Evolutionary conservation across 2,797 vertebrate species (phyloP), one percentile per base, ranked within the genome.

Genomic region (Lophius americanus): DNA sequence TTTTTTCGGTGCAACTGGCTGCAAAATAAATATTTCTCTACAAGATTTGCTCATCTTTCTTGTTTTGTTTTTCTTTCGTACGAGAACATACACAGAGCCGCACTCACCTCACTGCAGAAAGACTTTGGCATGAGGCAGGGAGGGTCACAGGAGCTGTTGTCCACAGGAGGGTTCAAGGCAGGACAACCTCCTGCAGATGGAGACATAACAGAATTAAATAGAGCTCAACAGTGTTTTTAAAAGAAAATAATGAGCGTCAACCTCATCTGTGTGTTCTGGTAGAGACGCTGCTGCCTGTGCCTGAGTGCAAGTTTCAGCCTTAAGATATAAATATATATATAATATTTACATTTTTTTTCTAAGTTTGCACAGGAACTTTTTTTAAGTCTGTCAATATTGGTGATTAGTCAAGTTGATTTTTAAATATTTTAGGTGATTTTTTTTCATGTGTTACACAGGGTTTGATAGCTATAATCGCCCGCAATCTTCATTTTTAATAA

Each of bases 91-190:
- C 23, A 49, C 41, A 53, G 69, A 62, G 62, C 9, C 3, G 51
- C 84, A 88, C 92, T 89, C 92, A 98, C 98, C 96, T 98, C 95
- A 2, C 93, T 95, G 88, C 98, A 99, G 89, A 95, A 95, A 9
- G 97, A 94, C 61, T 95, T 95, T n/a, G 93, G 93, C 79, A 95
- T 95, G 79, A 93, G 93, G 83, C 98, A 99, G 6, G 95, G 93
- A 9, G 95, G 96, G 65, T 95, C 95, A 90, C 98, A 99, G 74
- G 95, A 95, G 91, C 95, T 95, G 88, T 96, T 96, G 79, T 91
- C 92, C 60, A 94, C 92, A 38, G 94, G 95, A 60, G 95, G 94
- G 78, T 83, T 93, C 44, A 93, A 81, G 4, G 94, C 89, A 81
- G 95, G 93, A 79, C 98, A 99, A 64, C 98, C 98, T 73, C 97